A percentile compares a stretch with the other conserved stretches of the same genome.
phyloP scores from a whole-genome alignment of 2,113 vertebrate genomes.

The Corynorhinus townsendii region DNA sequence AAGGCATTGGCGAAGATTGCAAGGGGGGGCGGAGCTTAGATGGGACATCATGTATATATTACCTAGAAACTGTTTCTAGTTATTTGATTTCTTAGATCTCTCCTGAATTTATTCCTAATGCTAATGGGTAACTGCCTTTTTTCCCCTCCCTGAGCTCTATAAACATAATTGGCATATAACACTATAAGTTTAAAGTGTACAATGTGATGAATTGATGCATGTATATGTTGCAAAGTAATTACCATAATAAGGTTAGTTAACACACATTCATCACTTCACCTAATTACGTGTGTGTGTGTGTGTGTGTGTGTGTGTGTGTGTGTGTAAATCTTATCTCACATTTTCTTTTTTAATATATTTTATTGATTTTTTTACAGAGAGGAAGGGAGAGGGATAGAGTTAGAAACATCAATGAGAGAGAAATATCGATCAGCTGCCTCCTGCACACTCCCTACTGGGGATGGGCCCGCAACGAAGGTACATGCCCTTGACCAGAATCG shows the following conservation, averaged over 20 bases:
- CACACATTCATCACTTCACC: not conserved
- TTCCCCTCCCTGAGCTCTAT: not conserved
- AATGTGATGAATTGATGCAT: not conserved
- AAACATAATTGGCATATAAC: not conserved
- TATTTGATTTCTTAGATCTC: conserved; percentile 3
- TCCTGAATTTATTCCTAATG: conserved; percentile 8
- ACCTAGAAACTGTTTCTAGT: not conserved
- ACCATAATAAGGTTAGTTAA: not conserved
- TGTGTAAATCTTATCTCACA: not conserved
- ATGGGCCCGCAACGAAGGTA: too few relatives aligned
- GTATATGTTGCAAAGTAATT: not conserved
- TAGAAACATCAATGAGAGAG: too few relatives aligned
- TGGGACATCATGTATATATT: not conserved
- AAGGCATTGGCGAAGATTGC: not conserved
- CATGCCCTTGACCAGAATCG: too few relatives aligned
- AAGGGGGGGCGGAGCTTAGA: not conserved
- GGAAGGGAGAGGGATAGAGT: too few relatives aligned
- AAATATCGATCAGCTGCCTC: too few relatives aligned
- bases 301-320: not conserved
- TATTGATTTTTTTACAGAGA: too few relatives aligned
- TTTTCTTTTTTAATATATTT: not conserved
- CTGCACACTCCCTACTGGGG: too few relatives aligned
- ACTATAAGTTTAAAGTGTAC: not conserved
- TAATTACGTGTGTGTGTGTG: not conserved
- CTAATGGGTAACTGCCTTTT: not conserved